Base-by-base conservation (phyloP, 2,113 vertebrate genomes). In the Okapia johnstoni region DNA sequence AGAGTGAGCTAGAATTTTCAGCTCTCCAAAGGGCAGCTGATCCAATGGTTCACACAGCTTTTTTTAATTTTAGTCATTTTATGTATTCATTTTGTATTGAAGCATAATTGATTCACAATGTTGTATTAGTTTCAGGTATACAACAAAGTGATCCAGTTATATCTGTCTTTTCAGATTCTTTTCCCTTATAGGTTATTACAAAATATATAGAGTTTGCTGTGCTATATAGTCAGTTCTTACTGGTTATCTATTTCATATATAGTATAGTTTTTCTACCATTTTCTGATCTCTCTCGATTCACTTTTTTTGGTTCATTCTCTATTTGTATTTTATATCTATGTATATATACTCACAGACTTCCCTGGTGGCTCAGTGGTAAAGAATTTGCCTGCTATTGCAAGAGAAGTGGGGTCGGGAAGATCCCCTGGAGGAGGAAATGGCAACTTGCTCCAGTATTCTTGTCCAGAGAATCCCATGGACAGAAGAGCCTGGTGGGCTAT, bases 401-500 rank as follows among this genome's bases (percentile, higher is more conserved):
- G 66, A 23, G 19, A 70, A 70, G n/a, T 0, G 1, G n/a, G 66
- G 5, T 23, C 1, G 1, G 66, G n/a, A 70, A 70, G n/a, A 40
- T 40, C 19, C n/a, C n/a, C 9, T 70, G 66, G 66, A 40, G n/a
- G 66, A 70, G 19, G n/a, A 40, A 12, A 36, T 70, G 63, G 66
- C n/a, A 36, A 70, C 63, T 17, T 16, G n/a, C 33, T 66, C n/a
- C 19, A 70, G n/a, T 40, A 23, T 70, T 70, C n/a, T 70, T 70
- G 66, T 19, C 66, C 19, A 70, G 66, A 70, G n/a, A 70, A 40
- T 23, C n/a, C 4, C n/a, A 11, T 36, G n/a, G 66, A 36, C 66
- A 36, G 66, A 70, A n/a, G 19, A 70, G 66, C n/a, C 66, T 70
- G n/a, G n/a, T 70, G 19, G n/a, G n/a, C 36, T 36, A 36, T 70